A percentile compares a stretch with the other conserved stretches of the same genome.
These are phyloP conservation scores for Stenoptilia bipunctidactyla DNA, from an alignment of 2,888 invertebrate species.

Conservation along the genomic window DNA sequence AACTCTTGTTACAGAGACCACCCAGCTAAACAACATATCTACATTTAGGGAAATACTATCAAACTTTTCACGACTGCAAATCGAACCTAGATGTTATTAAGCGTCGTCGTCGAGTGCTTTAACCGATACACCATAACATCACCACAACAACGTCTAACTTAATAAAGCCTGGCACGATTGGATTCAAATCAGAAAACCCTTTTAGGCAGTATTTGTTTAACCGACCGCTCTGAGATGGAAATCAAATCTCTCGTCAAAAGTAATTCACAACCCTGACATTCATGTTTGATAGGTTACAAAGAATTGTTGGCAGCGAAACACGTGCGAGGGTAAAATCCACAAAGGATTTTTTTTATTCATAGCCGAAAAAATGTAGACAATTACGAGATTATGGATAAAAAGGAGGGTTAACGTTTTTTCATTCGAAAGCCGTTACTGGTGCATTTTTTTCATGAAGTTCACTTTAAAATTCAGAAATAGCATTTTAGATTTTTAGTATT, in stretches of 20 bases:
- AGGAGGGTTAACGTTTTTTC: slow-evolving; percentile 35
- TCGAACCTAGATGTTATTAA: too few relatives aligned
- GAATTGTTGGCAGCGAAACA: slow-evolving; percentile 33
- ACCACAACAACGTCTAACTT: too few relatives aligned
- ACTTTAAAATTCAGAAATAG: too few relatives aligned
- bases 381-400: slow-evolving; percentile 59
- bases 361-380: slow-evolving; percentile 50
- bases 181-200: background rate
- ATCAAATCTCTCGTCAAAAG: slow-evolving; percentile 31
- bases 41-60: too few relatives aligned
- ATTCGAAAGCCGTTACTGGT: slow-evolving; percentile 1
- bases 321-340: slow-evolving; percentile 56
- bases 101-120: too few relatives aligned
- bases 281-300: slow-evolving; percentile 43
- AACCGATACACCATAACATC: too few relatives aligned
- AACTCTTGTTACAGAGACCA: too few relatives aligned
- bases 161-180: too few relatives aligned
- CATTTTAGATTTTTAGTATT: too few relatives aligned
- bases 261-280: slow-evolving; percentile 29
- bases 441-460: too few relatives aligned
- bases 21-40: too few relatives aligned
- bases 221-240: slow-evolving; percentile 27
- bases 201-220: slow-evolving; percentile 9
- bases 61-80: too few relatives aligned
- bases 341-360: slow-evolving; percentile 51